A percentile compares a stretch with the other conserved stretches of the same genome.
phyloP scores from a whole-genome alignment of 2,797 vertebrate species.

The Diplodus sargus region DNA sequence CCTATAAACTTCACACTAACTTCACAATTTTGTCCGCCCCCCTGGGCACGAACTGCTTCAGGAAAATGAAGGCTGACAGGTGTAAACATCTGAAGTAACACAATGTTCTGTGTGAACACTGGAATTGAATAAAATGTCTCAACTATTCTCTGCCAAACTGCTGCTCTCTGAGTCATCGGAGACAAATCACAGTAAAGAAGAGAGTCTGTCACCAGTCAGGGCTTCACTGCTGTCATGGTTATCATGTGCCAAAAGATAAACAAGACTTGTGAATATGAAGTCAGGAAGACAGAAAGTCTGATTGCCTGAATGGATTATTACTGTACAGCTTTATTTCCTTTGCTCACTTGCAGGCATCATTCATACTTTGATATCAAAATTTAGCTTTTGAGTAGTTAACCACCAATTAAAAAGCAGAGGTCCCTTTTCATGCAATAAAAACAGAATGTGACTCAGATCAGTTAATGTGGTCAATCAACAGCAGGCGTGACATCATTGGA shows the following conservation, averaged over 20 bases:
- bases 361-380: too few relatives aligned
- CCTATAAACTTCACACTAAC: too few relatives aligned
- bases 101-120: too few relatives aligned
- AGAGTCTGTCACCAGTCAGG: conserved; percentile 1
- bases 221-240: conserved; percentile 4
- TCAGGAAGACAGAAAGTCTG: not conserved
- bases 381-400: not conserved
- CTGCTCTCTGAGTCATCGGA: conserved; percentile 12
- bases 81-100: not conserved
- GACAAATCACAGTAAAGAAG: not conserved
- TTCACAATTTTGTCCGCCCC: too few relatives aligned
- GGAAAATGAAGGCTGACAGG: too few relatives aligned
- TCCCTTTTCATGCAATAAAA: not conserved
- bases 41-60: too few relatives aligned
- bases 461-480: not conserved
- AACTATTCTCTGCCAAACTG: not conserved
- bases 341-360: not conserved
- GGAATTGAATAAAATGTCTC: not conserved
- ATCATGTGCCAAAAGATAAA: not conserved
- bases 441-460: not conserved
- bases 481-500: not conserved
- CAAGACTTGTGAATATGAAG: not conserved
- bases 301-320: not conserved
- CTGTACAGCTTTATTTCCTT: not conserved
- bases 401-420: not conserved